Conservation (phyloP, 2,113 vertebrate species). For the rat (Rattus norvegicus) region DNA sequence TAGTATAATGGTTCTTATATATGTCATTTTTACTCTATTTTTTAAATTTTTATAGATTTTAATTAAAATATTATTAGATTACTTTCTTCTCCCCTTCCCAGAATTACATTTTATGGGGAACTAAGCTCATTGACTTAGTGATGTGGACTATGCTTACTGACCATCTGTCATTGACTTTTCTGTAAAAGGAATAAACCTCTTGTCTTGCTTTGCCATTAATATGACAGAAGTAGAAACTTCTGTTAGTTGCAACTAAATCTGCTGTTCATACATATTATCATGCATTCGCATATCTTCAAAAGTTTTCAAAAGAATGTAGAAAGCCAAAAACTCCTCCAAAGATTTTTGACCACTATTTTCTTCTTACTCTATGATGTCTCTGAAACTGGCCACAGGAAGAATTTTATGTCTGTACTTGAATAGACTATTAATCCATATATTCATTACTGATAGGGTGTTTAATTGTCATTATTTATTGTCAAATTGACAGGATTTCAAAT, state of each 20-base stretch:
- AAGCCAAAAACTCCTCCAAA: background rate
- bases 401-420: conserved; percentile 44
- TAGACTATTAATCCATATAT: background rate
- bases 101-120: background rate
- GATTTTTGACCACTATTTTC: background rate
- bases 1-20: background rate
- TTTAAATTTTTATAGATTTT: background rate
- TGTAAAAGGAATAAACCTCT: background rate
- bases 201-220: background rate
- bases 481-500: background rate
- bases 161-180: background rate
- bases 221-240: background rate
- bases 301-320: background rate
- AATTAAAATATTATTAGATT: background rate
- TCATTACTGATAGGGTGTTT: background rate
- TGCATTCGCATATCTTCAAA: background rate
- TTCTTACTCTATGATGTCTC: conserved; percentile 7
- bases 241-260: background rate
- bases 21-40: background rate
- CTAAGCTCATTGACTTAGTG: background rate
- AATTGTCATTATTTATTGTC: background rate
- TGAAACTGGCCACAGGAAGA: background rate
- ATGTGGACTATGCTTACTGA: too few species aligned
- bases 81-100: background rate
- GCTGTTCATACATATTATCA: background rate